A percentile compares a stretch with the other conserved stretches of the same genome.
These are phyloP conservation scores for Harpalus rubripes DNA, from an alignment of 2,888 invertebrate genomes.

Conservation along the genomic window DNA sequence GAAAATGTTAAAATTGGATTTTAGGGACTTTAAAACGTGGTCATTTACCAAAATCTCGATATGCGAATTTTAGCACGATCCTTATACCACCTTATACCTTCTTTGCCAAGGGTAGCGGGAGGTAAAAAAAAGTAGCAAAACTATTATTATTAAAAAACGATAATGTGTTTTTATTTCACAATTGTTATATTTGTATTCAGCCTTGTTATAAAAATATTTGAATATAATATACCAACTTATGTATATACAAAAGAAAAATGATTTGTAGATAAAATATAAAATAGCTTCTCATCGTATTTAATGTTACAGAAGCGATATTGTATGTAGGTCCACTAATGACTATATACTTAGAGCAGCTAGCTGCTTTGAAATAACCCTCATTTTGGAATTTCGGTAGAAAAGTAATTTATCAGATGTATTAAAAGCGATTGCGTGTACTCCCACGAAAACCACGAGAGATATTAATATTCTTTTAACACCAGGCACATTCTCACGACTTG, in stretches of 20 bases:
- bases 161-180: not conserved
- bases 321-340: conserved; percentile 26
- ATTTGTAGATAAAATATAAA: not conserved
- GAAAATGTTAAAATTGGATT: too few relatives aligned
- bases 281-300: conserved; percentile 11
- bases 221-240: not conserved
- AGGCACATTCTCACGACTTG: conserved; percentile 48
- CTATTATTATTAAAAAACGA: not conserved
- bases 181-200: not conserved
- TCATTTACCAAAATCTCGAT: too few relatives aligned
- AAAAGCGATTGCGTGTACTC: conserved; percentile 42
- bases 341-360: conserved; percentile 1
- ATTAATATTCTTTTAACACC: conserved; percentile 57
- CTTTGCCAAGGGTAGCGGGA: too few relatives aligned
- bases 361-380: not conserved
- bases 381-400: conserved; percentile 23
- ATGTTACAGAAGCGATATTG: conserved; percentile 15
- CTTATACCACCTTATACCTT: too few relatives aligned
- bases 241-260: not conserved
- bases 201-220: not conserved
- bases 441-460: conserved; percentile 40
- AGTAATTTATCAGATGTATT: conserved; percentile 51
- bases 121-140: not conserved
- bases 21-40: too few relatives aligned
- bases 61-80: too few relatives aligned